phyloP scores from a whole-genome alignment of 2,797 vertebrate genomes.

The Cercopithecus mitis region DNA sequence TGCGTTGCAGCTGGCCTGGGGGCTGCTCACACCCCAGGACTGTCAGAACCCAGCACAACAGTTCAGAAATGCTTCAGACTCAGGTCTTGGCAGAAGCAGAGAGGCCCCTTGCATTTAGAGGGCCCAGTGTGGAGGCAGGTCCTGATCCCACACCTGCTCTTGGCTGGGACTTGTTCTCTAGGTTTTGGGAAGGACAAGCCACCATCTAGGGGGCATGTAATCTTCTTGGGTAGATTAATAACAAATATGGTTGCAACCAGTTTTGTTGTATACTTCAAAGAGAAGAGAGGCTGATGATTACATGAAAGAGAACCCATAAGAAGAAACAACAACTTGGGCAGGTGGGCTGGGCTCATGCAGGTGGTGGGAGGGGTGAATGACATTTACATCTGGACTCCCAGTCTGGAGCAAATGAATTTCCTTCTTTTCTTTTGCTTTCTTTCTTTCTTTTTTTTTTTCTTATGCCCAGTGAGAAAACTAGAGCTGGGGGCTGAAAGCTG shows the following conservation, averaged over 20 bases:
- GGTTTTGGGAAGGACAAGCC: neutral
- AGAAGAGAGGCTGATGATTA: neutral
- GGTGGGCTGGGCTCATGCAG: neutral
- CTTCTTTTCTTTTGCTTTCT: neutral
- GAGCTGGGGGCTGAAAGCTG: neutral
- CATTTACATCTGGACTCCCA: neutral
- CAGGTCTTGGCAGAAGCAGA: neutral
- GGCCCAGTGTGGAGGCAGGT: rapidly evolving
- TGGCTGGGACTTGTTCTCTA: neutral
- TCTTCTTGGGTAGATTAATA: slow-evolving; percentile 1
- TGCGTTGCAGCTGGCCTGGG: slow-evolving; percentile 34
- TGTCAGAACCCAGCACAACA: neutral
- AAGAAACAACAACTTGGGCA: neutral
- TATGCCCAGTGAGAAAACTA: neutral
- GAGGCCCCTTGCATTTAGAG: neutral
- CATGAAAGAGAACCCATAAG: neutral
- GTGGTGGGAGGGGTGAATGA: rapidly evolving
- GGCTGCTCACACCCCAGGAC: neutral
- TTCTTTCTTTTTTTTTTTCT: neutral
- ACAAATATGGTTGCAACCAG: neutral
- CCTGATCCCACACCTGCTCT: neutral
- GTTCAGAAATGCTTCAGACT: neutral
- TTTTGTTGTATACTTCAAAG: neutral
- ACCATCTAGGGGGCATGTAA: neutral
- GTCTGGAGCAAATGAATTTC: neutral